phyloP scores from a whole-genome alignment of 2,113 vertebrate species.

The Megaceryle maxima region DNA sequence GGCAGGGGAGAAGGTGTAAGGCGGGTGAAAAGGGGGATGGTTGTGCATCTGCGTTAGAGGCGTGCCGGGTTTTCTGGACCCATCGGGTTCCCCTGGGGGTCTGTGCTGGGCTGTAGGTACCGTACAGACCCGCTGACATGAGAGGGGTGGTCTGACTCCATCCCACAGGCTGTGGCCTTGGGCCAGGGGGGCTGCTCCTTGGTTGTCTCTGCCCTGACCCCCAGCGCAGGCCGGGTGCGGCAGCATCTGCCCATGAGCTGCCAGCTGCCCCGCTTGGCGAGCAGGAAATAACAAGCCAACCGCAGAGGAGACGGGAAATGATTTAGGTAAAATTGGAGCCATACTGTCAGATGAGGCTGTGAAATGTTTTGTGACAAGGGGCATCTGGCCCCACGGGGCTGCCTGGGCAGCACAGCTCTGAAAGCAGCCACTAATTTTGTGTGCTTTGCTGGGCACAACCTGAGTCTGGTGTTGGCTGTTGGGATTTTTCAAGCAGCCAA shows the following conservation, averaged over 20 bases:
- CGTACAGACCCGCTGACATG: accelerated
- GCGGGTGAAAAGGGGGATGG: neutral
- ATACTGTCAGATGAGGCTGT: neutral
- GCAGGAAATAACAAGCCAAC: slow-evolving; percentile 62
- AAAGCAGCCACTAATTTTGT: neutral
- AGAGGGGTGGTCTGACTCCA: neutral
- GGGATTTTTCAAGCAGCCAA: neutral
- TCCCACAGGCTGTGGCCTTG: neutral
- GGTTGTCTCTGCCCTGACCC: neutral
- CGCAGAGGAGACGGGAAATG: slow-evolving; percentile 46
- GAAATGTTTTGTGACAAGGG: accelerated
- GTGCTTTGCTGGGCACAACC: accelerated
- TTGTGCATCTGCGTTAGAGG: neutral
- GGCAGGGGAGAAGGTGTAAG: neutral
- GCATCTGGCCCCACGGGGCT: neutral
- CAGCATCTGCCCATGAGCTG: neutral
- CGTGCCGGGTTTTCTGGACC: neutral
- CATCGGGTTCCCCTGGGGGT: accelerated
- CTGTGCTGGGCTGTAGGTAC: neutral
- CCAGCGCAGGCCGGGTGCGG: accelerated
- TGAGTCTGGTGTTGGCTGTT: neutral
- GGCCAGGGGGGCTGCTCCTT: neutral
- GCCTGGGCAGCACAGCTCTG: neutral
- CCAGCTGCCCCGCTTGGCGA: neutral
- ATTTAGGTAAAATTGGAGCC: neutral